Base-by-base conservation (phyloP, 2,113 vertebrate species). In the Martes martes region DNA sequence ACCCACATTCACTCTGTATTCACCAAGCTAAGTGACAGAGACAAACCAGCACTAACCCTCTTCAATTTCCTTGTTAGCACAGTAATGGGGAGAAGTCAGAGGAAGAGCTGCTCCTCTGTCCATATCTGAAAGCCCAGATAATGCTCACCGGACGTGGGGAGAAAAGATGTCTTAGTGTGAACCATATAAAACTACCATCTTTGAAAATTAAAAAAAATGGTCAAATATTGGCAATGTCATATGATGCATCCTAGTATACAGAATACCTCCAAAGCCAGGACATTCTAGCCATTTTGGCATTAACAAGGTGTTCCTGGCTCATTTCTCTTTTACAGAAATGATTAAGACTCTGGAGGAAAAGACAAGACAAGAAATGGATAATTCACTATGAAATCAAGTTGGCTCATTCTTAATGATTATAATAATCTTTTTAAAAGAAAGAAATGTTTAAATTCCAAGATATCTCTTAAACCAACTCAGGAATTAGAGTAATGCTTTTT, bases 311-410 rank as follows among this genome's bases (percentile, higher is more conserved):
- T 86, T 91, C 61, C 69, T 92, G 83, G 85, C n/a, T 97, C 73
- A 92, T 87, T 24, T n/a, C 67, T 95, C 74, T 71, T 89, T 97
- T 87, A 74, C 89, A 93, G 42, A 96, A 91, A 74, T 94, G 69
- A 94, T 82, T 65, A 91, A 71, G 23, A 74, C 42, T 76, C 11
- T 65, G 42, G 74, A 95, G 69, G 73, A 90, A 94, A 95, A 95
- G 81, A 94, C 24, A 89, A 91, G 47, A 42, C 21, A 89, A 89
- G 47, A 42, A 61, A 45, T 59, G 23, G 28, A 4, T 89, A 95
- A 59, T 76, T 96, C 79, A 84, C 33, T 86, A 47, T 92, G 74
- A 91, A 97, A 91, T 94, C 95, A 95, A 91, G 36, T 81, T 79
- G 16, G 42, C 11, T 59, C 61, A 59, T 94, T 79, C 47, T 92